A percentile compares a stretch with the other conserved stretches of the same genome.
Evolutionary conservation across 2,113 vertebrate species (phyloP).

Genomic region (Dryoscopus gambensis): DNA sequence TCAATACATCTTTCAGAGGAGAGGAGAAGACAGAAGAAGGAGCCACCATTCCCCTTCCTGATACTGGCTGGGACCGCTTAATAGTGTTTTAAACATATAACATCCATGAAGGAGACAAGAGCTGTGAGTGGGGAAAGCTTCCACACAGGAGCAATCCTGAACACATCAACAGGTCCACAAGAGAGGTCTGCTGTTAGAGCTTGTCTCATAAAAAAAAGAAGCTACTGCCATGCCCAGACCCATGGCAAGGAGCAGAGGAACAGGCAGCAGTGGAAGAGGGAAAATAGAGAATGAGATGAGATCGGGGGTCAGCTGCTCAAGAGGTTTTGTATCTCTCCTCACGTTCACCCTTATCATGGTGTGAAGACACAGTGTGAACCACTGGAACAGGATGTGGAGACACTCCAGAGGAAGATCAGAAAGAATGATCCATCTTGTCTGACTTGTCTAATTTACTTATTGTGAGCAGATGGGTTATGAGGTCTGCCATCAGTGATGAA

Average conservation of each 20-base stretch:
- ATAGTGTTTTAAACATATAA: background rate
- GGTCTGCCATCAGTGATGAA: slow-evolving; percentile 61
- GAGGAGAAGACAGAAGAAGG: background rate
- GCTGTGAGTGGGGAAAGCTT: background rate
- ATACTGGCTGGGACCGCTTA: background rate
- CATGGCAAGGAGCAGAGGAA: background rate
- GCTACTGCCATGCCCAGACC: background rate
- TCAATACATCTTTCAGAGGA: background rate
- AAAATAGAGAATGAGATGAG: background rate
- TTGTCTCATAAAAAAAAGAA: background rate
- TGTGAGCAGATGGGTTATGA: slow-evolving; percentile 61
- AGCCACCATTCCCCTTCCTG: background rate
- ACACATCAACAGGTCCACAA: background rate
- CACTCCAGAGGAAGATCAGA: slow-evolving; percentile 21
- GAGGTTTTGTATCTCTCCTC: background rate
- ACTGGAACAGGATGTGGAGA: slow-evolving; percentile 32
- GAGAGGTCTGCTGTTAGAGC: background rate
- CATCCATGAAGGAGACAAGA: background rate
- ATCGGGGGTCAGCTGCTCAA: background rate
- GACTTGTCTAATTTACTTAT: slow-evolving; percentile 49
- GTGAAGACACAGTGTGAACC: background rate
- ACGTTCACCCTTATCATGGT: background rate
- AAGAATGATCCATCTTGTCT: slow-evolving; percentile 49
- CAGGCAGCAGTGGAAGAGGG: background rate
- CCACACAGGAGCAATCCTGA: background rate